Base-by-base conservation (phyloP, 2,888 invertebrate genomes). In the Drosophila rubida region DNA sequence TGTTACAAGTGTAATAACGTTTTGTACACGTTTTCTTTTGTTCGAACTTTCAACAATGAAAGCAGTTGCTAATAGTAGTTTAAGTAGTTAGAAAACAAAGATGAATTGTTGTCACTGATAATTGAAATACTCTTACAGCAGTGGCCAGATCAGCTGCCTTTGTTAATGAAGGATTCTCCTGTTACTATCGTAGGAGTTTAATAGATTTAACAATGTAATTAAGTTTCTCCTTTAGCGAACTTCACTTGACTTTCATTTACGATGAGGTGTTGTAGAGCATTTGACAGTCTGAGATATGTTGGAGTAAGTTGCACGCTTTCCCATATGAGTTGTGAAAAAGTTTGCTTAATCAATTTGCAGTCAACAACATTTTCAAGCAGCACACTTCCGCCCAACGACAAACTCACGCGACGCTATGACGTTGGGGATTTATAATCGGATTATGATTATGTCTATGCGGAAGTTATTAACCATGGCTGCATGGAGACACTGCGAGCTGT, bases 361-460 rank as follows among this genome's bases (percentile, higher is more conserved):
- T 72, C 65, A 81, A 81, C 73, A 73, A 78, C 46, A 70, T 80
- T 63, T 32, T 30, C 25, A 14, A 5, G 14, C 51, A 48, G 22
- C 30, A 42, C 25, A 39, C 39, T 22, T 37, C 5, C 25, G 9
- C 57, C 42, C 25, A 19, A 11, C 37, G 9, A 14, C 27, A 30
- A 7, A 27, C 58, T 66, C 64, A 69, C 54, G 63, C 23, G 19
- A 13, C 13, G n/a, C 2, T 16, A 7, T 69, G 62, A 53, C 55
- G 61, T 41, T 48, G 50, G 54, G 63, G 59, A 55, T 19, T 39
- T 30, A 66, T 83, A 83, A 83, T 77, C 86, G 75, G 82, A 83
- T 83, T 83, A 82, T 69, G 86, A 87, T 87, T 82, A 73, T 70
- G 69, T 72, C 64, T 69, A 69, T 70, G 49, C 50, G 75, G 61